Evolutionary conservation across 2,797 vertebrate genomes (phyloP), one percentile per base, ranked within the genome.

Genomic region (Coranthus polyacanthus): DNA sequence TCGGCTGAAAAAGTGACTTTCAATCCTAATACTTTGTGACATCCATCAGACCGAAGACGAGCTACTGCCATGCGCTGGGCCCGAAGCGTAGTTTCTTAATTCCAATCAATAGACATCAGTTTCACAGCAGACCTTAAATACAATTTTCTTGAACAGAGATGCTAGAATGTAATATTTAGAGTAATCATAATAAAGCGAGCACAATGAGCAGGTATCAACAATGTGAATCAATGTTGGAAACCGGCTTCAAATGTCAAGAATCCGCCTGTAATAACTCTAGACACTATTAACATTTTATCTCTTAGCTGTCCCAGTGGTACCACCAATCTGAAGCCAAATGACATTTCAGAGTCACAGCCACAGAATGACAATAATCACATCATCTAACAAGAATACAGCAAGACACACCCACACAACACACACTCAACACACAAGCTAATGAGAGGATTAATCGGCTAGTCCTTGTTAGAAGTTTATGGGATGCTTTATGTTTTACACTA

Each of bases 391-490:
- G 66, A 75, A 83, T 54, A 52, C 59, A 51, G 46, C 24, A 38
- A 20, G 65, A 63, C 68, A 64, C 66, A 68, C 63, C 60, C 37
- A 73, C 56, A 58, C 58, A 62, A 66, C 37, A 70, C 68, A 75
- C 71, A 62, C 81, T 74, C 68, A 84, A 78, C 58, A 76, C 68
- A 68, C 17, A 1, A 53, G 55, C 68, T 88, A 88, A 84, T 82
- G 83, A 83, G 65, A 69, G 80, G 83, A 87, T 87, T 88, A 79
- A 92, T 85, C 53, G 22, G 59, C 66, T 47, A 24, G 12, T 59
- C 54, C 65, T 73, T 67, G 74, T 80, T 78, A 69, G 69, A 88
- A 67, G 61, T 85, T 75, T 81, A 86, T 72, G 54, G 59, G 36
- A 64, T 54, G 69, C 68, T 81, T 71, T 46, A 70, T 73, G 65